Base-by-base conservation (phyloP, 2,113 vertebrate genomes). In the Scartelaos histophorus region DNA sequence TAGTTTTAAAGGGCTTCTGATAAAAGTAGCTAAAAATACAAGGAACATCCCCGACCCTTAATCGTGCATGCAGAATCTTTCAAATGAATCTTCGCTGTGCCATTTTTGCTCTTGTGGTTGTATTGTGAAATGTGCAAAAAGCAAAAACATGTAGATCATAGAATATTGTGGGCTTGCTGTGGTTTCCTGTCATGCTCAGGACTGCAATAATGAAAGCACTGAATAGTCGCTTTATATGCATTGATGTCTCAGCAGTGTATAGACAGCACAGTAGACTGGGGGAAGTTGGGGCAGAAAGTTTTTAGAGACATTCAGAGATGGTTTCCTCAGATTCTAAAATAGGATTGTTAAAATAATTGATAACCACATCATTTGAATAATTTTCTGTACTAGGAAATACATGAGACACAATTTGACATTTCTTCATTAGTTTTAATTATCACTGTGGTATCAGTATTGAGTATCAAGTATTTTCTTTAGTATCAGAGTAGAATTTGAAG, bases 61-160 rank as follows among this genome's bases (percentile, higher is more conserved):
- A 34, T 61, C 24, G 34, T 34, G 24, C 9, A 17, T 61, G 6
- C 58, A 29, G 34, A 61, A 29, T 15, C 58, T 61, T 13, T 61
- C 13, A 61, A 34, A 34, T 34, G 58, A 3, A 15, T 25, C 25
- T 25, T 17, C 7, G 13, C 58, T 61, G 58, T 17, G 17, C 5
- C 7, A 13, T 34, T 13, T 24, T 21, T 58, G 21, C 12, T 13
- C 0, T 24, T 24, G 13, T 1, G 13, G 22, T 58, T 25, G 56
- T 24, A 58, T 13, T 58, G 6, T 22, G 56, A 29, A 61, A 61
- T 61, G 58, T 61, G 58, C 25, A 61, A 61, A 61, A 61, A 61
- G 58, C 58, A 34, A 61, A 61, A 34, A 17, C 24, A 61, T 61
- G 25, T 61, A 61, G 58, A 43, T 29, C 29, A 29, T 15, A 29